Conservation (phyloP, 2,797 vertebrate species). For the Alcedo quadribrachys region DNA sequence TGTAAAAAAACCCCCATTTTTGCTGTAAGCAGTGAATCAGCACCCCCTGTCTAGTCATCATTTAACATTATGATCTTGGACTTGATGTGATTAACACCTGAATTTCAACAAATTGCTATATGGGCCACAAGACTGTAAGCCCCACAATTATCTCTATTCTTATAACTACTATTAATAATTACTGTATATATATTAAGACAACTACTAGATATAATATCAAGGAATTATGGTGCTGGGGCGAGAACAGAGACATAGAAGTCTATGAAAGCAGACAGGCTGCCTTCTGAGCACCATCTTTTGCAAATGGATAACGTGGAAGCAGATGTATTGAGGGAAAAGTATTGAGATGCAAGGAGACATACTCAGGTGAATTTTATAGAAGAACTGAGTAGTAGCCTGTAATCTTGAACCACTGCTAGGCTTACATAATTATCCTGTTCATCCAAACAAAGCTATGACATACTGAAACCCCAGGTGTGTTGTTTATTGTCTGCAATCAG, state of each 20-base stretch:
- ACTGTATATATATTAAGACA: neutral
- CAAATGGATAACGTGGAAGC: neutral
- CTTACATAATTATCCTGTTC: neutral
- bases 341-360: neutral
- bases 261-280: neutral
- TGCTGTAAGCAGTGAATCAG: neutral
- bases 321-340: neutral
- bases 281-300: neutral
- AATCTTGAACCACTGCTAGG: neutral
- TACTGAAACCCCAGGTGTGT: neutral
- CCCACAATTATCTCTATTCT: neutral
- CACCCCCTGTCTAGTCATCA: neutral
- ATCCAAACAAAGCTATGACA: neutral
- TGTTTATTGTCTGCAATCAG: slow-evolving; percentile 1
- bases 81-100: neutral
- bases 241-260: neutral
- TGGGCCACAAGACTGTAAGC: accelerated
- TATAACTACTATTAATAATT: neutral
- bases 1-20: neutral
- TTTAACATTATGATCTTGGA: neutral
- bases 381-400: neutral
- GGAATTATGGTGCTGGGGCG: neutral
- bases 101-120: neutral
- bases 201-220: too few species aligned
- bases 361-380: neutral